These are phyloP conservation scores for Poeciliopsis retropinna DNA, from an alignment of 2,113 vertebrate genomes.

Conservation along the genomic window DNA sequence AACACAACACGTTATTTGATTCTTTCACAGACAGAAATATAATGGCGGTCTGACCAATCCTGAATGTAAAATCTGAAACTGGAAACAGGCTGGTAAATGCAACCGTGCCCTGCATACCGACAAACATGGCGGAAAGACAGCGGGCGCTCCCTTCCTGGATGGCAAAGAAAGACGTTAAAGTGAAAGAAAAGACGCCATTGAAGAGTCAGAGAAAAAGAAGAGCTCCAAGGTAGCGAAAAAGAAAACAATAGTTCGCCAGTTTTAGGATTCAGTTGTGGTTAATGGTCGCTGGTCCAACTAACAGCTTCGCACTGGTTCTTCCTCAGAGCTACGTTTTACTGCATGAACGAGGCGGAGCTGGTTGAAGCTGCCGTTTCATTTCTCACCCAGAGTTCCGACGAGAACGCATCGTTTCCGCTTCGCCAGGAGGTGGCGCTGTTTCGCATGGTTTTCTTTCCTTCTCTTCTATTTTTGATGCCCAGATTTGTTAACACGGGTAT, in stretches of 20 bases:
- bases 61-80: background rate
- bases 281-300: fast-evolving
- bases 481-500: background rate
- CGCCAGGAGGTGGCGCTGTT: slow-evolving; percentile 53
- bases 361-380: slow-evolving; percentile 59
- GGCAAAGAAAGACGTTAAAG: slow-evolving; percentile 31
- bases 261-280: background rate
- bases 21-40: background rate
- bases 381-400: slow-evolving; percentile 16
- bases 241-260: background rate
- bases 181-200: slow-evolving; percentile 28
- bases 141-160: slow-evolving; percentile 77
- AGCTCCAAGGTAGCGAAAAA: slow-evolving; percentile 38
- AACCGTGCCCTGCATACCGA: no score
- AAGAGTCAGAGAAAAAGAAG: slow-evolving; percentile 41
- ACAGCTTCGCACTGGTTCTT: background rate
- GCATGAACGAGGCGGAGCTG: slow-evolving; percentile 79
- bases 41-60: background rate
- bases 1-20: fast-evolving
- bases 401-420: background rate
- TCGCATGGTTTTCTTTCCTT: background rate
- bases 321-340: slow-evolving; percentile 66
- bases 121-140: slow-evolving; percentile 55
- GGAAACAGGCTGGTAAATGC: no score
- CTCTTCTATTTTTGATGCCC: background rate